Conservation (phyloP, 2,888 invertebrate genomes). For the Microctonus aethiopoides region DNA sequence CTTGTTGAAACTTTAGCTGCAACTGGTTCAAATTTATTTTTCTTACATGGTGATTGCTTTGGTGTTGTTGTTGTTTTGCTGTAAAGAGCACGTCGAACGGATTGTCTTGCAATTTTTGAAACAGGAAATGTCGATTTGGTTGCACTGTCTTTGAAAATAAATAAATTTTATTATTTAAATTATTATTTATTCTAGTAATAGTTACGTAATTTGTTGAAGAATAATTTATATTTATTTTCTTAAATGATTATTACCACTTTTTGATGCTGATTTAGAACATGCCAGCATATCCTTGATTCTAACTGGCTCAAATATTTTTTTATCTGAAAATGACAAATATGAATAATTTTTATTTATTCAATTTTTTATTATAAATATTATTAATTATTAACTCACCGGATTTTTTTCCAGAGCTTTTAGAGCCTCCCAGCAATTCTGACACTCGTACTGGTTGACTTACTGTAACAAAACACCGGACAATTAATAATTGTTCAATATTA, state of each 20-base stretch:
- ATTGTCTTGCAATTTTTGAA: background rate
- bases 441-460: conserved; percentile 18
- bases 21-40: background rate
- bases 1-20: background rate
- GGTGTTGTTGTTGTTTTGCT: background rate
- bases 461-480: background rate
- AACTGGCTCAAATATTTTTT: conserved; percentile 6
- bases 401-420: conserved; percentile 12
- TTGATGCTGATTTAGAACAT: conserved; percentile 15
- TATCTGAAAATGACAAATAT: background rate
- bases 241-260: conserved; percentile 10
- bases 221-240: too few species aligned
- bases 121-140: conserved; percentile 4
- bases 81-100: conserved; percentile 25
- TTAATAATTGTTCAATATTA: too few species aligned
- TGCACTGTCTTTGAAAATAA: background rate
- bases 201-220: too few species aligned
- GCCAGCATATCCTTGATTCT: conserved; percentile 12
- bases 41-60: background rate
- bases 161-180: background rate
- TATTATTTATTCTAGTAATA: too few species aligned
- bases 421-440: conserved; percentile 1
- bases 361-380: background rate
- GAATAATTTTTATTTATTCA: background rate
- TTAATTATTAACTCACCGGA: background rate